Conservation (phyloP, 2,113 vertebrate genomes). For the Prunella fulvescens region DNA sequence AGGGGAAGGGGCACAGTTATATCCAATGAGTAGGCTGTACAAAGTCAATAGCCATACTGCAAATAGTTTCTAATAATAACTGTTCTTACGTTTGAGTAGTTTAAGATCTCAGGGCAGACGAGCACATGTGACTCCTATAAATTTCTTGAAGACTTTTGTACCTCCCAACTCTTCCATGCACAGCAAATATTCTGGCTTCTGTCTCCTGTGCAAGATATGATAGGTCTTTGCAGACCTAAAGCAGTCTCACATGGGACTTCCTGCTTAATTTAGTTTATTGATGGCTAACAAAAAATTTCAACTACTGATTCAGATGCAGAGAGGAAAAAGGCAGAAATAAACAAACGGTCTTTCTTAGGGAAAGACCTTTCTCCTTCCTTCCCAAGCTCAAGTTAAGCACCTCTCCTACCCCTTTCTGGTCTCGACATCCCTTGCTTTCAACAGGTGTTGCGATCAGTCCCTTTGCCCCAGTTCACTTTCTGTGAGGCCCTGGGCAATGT, state of each 20-base stretch:
- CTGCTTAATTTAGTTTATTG: background rate
- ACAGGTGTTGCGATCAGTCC: rapidly evolving
- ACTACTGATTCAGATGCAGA: background rate
- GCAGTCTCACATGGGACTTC: background rate
- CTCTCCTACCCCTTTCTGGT: background rate
- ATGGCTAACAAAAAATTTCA: background rate
- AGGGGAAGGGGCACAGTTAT: background rate
- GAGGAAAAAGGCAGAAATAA: background rate
- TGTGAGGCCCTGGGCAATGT: background rate
- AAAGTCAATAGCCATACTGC: background rate
- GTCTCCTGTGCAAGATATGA: background rate
- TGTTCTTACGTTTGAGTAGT: background rate
- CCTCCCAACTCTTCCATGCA: background rate
- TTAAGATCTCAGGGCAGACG: background rate
- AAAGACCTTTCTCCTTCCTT: background rate
- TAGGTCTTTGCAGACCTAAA: background rate
- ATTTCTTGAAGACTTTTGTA: background rate
- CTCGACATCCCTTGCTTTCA: background rate
- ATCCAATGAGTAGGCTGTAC: background rate
- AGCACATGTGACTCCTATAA: background rate
- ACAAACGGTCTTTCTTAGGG: background rate
- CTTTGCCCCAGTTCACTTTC: background rate
- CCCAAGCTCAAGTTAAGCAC: background rate
- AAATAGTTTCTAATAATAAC: background rate
- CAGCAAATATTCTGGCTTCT: background rate